Conservation (phyloP, 1,140 invertebrate species). For the Gyrodactylus bullatarudis region DNA sequence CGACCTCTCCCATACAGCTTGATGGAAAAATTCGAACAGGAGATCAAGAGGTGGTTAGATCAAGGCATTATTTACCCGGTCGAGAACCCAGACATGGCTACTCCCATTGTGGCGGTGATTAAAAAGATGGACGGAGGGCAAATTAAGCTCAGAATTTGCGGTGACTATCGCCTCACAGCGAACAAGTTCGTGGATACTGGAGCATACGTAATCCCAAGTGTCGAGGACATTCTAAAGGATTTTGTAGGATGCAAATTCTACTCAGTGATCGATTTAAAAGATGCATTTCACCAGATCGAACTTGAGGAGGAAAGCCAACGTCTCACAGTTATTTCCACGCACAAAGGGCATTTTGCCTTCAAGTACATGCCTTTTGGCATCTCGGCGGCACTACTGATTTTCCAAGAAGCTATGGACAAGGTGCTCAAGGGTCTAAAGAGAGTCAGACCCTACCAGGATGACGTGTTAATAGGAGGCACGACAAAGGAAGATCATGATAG, state of each 20-base stretch:
- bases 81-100: conserved; percentile 4
- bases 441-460: conserved; percentile 8
- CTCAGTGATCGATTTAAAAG: conserved; percentile 8
- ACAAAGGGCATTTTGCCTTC: conserved; percentile 2
- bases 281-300: conserved; percentile 8
- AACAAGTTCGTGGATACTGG: conserved; percentile 2
- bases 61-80: too few relatives aligned
- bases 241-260: conserved; percentile 8
- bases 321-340: conserved; percentile 6
- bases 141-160: conserved; percentile 15
- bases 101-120: conserved; percentile 11
- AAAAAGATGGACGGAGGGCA: conserved; percentile 12
- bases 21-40: too few relatives aligned
- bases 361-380: too few relatives aligned
- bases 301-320: conserved; percentile 6
- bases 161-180: conserved; percentile 12
- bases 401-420: conserved; percentile 10
- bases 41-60: too few relatives aligned
- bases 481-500: conserved; percentile 8
- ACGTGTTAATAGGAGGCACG: conserved; percentile 9
- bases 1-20: too few relatives aligned
- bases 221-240: conserved; percentile 6
- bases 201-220: conserved; percentile 2
- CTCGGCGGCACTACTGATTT: conserved; percentile 8
- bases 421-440: conserved; percentile 7